Percentiles rank a stretch among this genome's conserved stretches.
Evolutionary conservation across 2,797 vertebrate genomes (phyloP).

Genomic region (Coreius guichenoti): DNA sequence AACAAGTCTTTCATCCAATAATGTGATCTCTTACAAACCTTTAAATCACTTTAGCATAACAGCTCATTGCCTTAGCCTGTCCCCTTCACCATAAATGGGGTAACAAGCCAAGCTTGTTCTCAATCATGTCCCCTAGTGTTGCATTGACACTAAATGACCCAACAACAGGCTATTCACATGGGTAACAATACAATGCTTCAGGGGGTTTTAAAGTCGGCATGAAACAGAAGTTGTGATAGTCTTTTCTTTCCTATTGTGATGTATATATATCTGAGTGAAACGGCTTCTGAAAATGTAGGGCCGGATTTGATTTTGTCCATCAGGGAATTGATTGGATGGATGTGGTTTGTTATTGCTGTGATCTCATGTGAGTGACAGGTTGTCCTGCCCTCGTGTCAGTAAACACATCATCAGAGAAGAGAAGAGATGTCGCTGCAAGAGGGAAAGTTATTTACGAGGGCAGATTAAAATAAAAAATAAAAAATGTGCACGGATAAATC

Average conservation of each 20-base stretch:
- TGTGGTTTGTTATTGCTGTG: background rate
- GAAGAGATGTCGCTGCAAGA: background rate
- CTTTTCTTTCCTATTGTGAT: background rate
- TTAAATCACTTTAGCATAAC: background rate
- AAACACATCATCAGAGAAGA: background rate
- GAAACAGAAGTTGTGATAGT: background rate
- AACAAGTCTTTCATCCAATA: constrained; percentile 14
- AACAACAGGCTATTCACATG: too few species aligned
- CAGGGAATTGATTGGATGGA: background rate
- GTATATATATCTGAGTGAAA: background rate
- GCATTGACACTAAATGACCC: background rate
- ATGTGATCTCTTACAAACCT: background rate
- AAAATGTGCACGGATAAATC: background rate
- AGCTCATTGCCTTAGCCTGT: background rate
- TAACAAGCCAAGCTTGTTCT: constrained; percentile 16
- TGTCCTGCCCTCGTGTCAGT: background rate
- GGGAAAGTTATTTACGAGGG: background rate
- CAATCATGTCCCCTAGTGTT: background rate
- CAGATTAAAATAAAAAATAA: too few species aligned
- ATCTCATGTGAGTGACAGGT: background rate
- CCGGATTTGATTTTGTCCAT: background rate
- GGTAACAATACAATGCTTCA: background rate
- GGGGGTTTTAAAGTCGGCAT: background rate
- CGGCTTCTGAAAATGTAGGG: background rate
- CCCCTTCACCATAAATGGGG: background rate